These are phyloP conservation scores for Mnemiopsis leidyi DNA, from an alignment of 37 sponge, comb jelly and placozoan species.

Conservation along the genomic window DNA sequence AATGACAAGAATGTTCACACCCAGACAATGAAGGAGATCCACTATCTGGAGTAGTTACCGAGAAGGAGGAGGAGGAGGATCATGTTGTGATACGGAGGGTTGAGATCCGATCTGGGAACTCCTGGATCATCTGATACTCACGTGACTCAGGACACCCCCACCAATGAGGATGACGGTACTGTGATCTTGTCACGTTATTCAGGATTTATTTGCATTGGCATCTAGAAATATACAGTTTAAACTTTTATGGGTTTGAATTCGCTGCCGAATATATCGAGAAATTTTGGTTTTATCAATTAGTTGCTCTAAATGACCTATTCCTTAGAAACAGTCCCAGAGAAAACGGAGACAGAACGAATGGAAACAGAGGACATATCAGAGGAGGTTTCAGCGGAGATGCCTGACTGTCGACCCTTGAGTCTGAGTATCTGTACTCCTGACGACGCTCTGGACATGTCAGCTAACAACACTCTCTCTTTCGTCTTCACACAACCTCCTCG, in stretches of 20 bases:
- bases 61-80: constrained; percentile 28
- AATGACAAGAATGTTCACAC: too few species aligned
- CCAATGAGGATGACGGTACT: not conserved
- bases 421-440: not conserved
- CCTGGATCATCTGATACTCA: constrained; percentile 64
- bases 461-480: constrained; percentile 60
- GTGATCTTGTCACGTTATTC: too few species aligned
- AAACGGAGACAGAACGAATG: not conserved
- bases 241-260: too few species aligned
- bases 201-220: too few species aligned
- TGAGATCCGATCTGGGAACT: constrained; percentile 32
- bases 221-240: too few species aligned
- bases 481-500: constrained; percentile 23
- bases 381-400: too few species aligned
- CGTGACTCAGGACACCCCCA: constrained; percentile 36
- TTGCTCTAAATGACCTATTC: not conserved
- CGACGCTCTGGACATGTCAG: constrained; percentile 57
- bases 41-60: not conserved
- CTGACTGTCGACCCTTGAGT: not conserved
- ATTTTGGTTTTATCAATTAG: too few species aligned
- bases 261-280: too few species aligned
- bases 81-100: not conserved
- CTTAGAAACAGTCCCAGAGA: not conserved
- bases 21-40: not conserved
- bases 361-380: too few species aligned